Base-by-base conservation (phyloP, 2,113 vertebrate genomes). In the Alectura lathami region DNA sequence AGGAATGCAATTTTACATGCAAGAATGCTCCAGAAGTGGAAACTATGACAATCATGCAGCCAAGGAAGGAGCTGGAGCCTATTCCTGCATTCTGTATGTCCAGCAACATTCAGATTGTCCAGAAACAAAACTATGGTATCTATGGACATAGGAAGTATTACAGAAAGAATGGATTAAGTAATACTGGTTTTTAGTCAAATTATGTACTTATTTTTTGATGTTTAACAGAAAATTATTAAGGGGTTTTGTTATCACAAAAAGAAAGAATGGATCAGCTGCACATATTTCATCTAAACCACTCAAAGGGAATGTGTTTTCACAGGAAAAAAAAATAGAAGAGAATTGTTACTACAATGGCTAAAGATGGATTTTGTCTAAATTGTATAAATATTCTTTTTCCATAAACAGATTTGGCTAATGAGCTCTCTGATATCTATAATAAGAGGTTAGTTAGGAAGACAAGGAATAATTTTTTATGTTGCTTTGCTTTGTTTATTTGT, bases 321-420 rank as follows among this genome's bases (percentile, higher is more conserved):
- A 62, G 34, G 5, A n/a, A 68, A 67, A 34, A 32, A 54, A 43
- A 23, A 62, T 66, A 24, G 23, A 56, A 72, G 6, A 24, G 79
- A 93, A 40, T 50, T 4, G 2, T 32, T 57, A 50, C 3, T 54
- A 5, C 17, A 78, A 29, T 38, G 23, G 11, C 7, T 68, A 64
- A 8, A 30, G 23, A 48, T 4, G 6, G 11, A 45, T 38, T 93
- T 64, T 79, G 6, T 36, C 23, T 66, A 43, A 76, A 82, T 79
- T 1, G 0, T 11, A 64, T 63, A 72, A 63, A 90, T 80, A 0
- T 2, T 11, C 11, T 69, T 80, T 36, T 80, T 36, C 48, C 36
- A 50, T 59, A 57, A 88, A 79, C 13, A 89, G 8, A 47, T 36
- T 40, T 62, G 20, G 4, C 5, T 74, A 40, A 54, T n/a, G 30